Evolutionary conservation across 2,113 vertebrate species (phyloP), one percentile per base, ranked within the genome.

Genomic region (Ivindomyrus marchei): DNA sequence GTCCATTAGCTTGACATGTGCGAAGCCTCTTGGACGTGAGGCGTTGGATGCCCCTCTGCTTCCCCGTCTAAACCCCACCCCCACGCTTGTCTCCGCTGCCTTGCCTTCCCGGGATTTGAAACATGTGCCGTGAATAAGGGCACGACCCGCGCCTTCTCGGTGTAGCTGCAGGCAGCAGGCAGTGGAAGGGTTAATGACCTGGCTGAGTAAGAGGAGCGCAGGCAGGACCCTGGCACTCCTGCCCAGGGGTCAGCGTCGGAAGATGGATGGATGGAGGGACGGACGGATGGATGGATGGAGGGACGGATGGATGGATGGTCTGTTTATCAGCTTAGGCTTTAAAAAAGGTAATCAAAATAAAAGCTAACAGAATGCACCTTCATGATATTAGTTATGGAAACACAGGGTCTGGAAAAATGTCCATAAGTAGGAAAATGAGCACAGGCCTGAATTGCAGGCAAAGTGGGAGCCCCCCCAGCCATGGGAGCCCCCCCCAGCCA

Each of bases 1-100:
- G 0, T 85, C 49, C 47, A 42, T 89, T 58, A 56, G 27, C 2
- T 27, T 24, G 24, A 21, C 53, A 9, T 45, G 89, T 94, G 94
- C 94, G 90, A 93, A 92, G 93, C 92, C 91, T 91, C 47, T 83
- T 83, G 46, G 47, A 89, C 24, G 56, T 70, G 17, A n/a, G 24
- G 53, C 19, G n/a, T 11, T 5, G 27, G 85, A 87, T 87, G 83
- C 45, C 24, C 8, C 45, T 42, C 8, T 4, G 45, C 45, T 85
- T 21, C 42, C 42, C 42, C 1, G 3, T 24, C 83, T 42, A 39
- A 47, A 9, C 91, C 92, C 90, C 90, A 91, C 93, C 91, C 94
- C 94, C 94, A 88, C 91, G 91, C 80, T 47, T 39, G 3, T 80
- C 31, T 80, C 74, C 36, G 1, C 36, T 17, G 74, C 15, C 6